Evolutionary conservation across 2,888 invertebrate species (phyloP), one percentile per base, ranked within the genome.

Genomic region (Ariolimax columbianus): DNA sequence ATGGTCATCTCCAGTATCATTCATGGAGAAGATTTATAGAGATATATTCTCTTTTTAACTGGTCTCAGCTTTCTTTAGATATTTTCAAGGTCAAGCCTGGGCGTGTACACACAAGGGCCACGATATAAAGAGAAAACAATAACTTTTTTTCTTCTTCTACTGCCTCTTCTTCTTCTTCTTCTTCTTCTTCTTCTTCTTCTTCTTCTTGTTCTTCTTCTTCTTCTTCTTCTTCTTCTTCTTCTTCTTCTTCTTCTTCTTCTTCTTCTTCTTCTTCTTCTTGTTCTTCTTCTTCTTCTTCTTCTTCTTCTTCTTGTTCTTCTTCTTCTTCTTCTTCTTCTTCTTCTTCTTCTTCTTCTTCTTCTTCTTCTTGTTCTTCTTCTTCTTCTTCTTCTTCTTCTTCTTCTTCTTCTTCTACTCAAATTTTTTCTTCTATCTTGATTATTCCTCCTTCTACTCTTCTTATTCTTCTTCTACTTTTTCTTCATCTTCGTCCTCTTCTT

Each of bases 151-250:
- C n/a, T n/a, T n/a, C n/a, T n/a, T n/a, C n/a, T n/a, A n/a, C n/a
- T n/a, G n/a, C n/a, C n/a, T n/a, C n/a, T n/a, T n/a, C n/a, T n/a
- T n/a, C n/a, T n/a, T n/a, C n/a, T n/a, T n/a, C n/a, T n/a, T n/a
- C n/a, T n/a, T n/a, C n/a, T n/a, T n/a, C n/a, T 38, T 26, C 70
- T 70, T 38, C 70, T 70, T 14, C 70, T 70, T 14, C 70, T 70
- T 14, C 70, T 70, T 14, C 70, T 70, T 14, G 36, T 70, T 36
- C 87, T 14, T 82, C 87, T 1, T 84, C 86, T 77, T 6, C 78
- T 83, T 47, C 88, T 88, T 30, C 33, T 23, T 90, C 90, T 17
- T 86, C 89, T 51, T 83, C 68, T 89, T 86, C 79, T 91, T 89
- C 33, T 68, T 26, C 89, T 91, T 83, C 66, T 33, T 17, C 66